A percentile compares a stretch with the other conserved stretches of the same genome.
phyloP scores from a whole-genome alignment of 2,797 vertebrate genomes.

The Linurgus olivaceus region DNA sequence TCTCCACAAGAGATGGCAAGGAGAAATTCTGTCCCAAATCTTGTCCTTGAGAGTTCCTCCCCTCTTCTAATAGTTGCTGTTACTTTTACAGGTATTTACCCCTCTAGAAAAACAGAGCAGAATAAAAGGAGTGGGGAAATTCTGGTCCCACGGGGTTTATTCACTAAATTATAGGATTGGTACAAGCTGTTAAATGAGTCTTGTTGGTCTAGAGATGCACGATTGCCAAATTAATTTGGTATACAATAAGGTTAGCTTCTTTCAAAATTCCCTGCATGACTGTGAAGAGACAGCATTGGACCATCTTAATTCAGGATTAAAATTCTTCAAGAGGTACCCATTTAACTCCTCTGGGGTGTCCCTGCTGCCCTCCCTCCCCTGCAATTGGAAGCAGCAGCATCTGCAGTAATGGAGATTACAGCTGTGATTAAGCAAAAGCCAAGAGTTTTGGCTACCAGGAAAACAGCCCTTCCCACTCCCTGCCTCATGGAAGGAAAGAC shows the following conservation, averaged over 20 bases:
- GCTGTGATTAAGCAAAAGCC: conserved; percentile 10
- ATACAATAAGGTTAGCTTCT: neutral
- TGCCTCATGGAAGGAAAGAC: neutral
- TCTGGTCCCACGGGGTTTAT: neutral
- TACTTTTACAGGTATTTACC: neutral
- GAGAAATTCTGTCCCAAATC: neutral
- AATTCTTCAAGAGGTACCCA: neutral
- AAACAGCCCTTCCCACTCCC: neutral
- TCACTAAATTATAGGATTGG: neutral
- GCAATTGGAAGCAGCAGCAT: neutral
- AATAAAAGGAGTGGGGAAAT: neutral
- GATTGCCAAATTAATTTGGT: neutral
- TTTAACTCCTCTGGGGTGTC: neutral
- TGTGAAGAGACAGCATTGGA: rapidly evolving
- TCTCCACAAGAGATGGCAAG: neutral
- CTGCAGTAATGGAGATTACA: neutral
- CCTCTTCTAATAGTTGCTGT: neutral
- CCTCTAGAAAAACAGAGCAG: neutral
- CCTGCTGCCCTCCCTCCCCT: neutral
- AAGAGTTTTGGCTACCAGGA: neutral
- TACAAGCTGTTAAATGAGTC: neutral
- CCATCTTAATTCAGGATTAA: neutral
- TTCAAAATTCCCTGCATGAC: neutral
- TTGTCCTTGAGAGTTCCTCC: neutral
- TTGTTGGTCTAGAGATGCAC: neutral